Base-by-base conservation (phyloP, 2,113 vertebrate species). In the Oriolus oriolus region DNA sequence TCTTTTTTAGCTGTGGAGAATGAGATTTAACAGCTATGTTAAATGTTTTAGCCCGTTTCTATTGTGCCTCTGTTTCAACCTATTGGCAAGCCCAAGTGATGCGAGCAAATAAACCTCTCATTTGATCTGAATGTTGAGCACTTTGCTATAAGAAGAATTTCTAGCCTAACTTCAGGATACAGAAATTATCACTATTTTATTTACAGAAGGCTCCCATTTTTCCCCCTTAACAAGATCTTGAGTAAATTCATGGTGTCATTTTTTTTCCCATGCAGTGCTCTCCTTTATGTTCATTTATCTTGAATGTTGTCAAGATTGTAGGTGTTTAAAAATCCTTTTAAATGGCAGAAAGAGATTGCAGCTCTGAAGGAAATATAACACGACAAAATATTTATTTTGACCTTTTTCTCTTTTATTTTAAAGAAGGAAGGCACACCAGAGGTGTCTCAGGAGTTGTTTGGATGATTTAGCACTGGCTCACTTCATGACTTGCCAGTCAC, bases 21-120 rank as follows among this genome's bases (percentile, higher is more conserved):
- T 97, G 97, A 97, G 98, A 97, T 97, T 98, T 98, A 98, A 97
- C 97, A 92, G 98, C 96, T 94, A 96, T 95, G 97, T 97, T 98
- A 98, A 98, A 97, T 97, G 95, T 97, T 98, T 97, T 95, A 97
- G 95, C 95, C 95, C 6, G 0, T 95, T 96, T 94, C 95, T 97
- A 95, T 97, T 97, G 96, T 98, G 96, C 94, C 77, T 98, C 96
- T 26, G 15, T 97, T 98, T 98, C 97, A 97, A 97, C 97, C 97
- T 97, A 97, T 93, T 98, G 98, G 97, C 96, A 97, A 97, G 96
- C 93, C 93, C 87, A 82, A 95, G 45, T 85, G 95, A 96, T 96
- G 85, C 0, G 89, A 97, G 97, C 96, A 96, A 97, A 98, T 94
- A 96, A 97, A 95, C 81, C 97, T 96, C 96, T 97, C 92, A 89